These are phyloP conservation scores for Sminthurinus aureus DNA, from an alignment of 2,888 invertebrate species.

Conservation along the genomic window DNA sequence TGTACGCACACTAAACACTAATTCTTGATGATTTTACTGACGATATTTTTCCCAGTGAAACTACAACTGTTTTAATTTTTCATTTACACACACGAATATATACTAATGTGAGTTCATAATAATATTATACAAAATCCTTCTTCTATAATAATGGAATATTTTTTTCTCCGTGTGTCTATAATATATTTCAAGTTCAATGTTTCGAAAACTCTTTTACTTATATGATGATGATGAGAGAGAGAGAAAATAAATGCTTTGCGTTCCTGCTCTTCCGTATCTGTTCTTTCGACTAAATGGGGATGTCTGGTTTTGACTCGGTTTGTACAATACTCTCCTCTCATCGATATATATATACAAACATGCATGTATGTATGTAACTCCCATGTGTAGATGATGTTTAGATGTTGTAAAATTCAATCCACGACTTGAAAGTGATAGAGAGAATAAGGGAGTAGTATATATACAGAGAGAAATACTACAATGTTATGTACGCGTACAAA, in stretches of 20 bases:
- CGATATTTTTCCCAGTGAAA: not conserved
- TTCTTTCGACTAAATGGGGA: constrained; percentile 20
- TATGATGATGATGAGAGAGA: too few relatives aligned
- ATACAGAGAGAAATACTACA: too few relatives aligned
- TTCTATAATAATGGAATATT: too few relatives aligned
- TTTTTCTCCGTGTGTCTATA: constrained; percentile 7
- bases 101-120: too few relatives aligned
- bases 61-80: not conserved
- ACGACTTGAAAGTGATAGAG: too few relatives aligned
- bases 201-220: constrained; percentile 11
- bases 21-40: not conserved
- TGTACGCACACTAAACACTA: not conserved
- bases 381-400: too few relatives aligned
- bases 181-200: constrained; percentile 13
- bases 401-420: too few relatives aligned
- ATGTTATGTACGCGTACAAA: too few relatives aligned
- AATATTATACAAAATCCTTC: not conserved
- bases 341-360: not conserved
- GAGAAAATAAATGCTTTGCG: constrained; percentile 25
- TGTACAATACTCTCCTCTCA: not conserved
- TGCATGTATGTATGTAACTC: constrained; percentile 19
- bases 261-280: constrained; percentile 9
- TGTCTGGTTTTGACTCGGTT: constrained; percentile 32
- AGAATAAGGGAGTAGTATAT: too few relatives aligned
- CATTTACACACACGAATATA: too few relatives aligned